A percentile compares a stretch with the other conserved stretches of the same genome.
phyloP scores from a whole-genome alignment of 2,113 vertebrate genomes.

The Catharus fuscescens region DNA sequence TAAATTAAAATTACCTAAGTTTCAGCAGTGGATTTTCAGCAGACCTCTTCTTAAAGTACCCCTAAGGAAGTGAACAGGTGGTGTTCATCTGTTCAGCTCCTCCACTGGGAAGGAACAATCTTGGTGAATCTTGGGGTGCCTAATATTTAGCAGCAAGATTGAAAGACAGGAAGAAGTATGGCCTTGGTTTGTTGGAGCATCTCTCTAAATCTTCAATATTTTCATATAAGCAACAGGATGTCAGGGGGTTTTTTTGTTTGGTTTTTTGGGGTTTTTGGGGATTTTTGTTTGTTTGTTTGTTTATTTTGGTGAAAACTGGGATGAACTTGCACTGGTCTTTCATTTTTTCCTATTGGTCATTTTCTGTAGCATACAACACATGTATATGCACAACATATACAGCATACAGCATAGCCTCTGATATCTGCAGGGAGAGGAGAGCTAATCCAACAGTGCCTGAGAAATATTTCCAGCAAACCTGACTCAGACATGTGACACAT shows the following conservation, averaged over 20 bases:
- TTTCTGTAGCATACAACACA: not conserved
- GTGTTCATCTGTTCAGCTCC: not conserved
- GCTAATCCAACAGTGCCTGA: not conserved
- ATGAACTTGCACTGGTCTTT: not conserved
- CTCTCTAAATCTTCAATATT: not conserved
- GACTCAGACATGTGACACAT: not conserved
- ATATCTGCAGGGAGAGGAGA: not conserved
- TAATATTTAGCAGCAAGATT: not conserved
- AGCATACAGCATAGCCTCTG: too few species aligned
- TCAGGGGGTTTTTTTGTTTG: not conserved
- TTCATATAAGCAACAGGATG: not conserved
- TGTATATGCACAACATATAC: too few species aligned
- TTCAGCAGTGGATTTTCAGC: not conserved
- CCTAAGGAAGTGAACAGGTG: not conserved
- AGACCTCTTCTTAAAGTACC: not conserved
- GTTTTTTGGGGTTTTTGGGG: too few species aligned
- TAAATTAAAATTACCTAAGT: not conserved
- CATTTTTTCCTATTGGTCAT: not conserved
- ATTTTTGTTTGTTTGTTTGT: too few species aligned
- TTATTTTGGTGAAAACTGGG: too few species aligned
- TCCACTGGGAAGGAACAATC: not conserved
- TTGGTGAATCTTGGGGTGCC: not conserved
- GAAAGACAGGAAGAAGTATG: not conserved
- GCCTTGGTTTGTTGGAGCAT: not conserved
- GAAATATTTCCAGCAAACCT: not conserved